phyloP scores from a whole-genome alignment of 2,797 vertebrate genomes.

The Merluccius polli region DNA sequence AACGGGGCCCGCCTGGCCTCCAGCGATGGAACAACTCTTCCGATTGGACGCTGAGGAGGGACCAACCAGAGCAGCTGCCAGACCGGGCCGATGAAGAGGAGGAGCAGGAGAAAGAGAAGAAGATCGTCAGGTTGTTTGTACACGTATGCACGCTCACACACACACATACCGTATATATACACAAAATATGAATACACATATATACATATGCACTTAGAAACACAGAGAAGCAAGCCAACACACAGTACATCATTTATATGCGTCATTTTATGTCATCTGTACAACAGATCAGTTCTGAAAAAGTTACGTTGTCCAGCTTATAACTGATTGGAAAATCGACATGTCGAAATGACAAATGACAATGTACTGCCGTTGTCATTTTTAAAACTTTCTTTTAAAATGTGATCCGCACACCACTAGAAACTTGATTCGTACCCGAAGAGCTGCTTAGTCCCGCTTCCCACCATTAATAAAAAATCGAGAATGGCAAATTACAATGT shows the following conservation, averaged over 20 bases:
- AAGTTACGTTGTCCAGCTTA: too few relatives aligned
- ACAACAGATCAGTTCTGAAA: too few relatives aligned
- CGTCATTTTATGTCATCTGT: too few relatives aligned
- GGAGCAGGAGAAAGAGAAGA: constrained; percentile 59
- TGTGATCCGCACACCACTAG: not conserved
- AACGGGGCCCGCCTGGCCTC: constrained; percentile 56
- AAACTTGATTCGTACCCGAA: not conserved
- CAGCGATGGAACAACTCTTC: constrained; percentile 61
- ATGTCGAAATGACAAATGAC: too few relatives aligned
- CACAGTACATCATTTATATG: too few relatives aligned
- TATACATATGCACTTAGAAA: too few relatives aligned
- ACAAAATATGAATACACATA: too few relatives aligned
- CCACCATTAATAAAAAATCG: not conserved
- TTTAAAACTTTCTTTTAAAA: too few relatives aligned
- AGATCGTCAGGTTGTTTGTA: constrained; percentile 77
- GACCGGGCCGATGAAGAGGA: constrained; percentile 45
- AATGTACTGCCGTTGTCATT: too few relatives aligned
- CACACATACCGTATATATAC: too few relatives aligned
- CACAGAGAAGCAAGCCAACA: too few relatives aligned
- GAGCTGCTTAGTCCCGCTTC: not conserved
- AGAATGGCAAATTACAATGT: not conserved
- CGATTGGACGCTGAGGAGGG: constrained; percentile 35
- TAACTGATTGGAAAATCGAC: too few relatives aligned
- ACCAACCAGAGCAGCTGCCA: constrained; percentile 31
- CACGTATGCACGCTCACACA: not conserved